Evolutionary conservation across 2,113 vertebrate genomes (phyloP).

Genomic region (Bostrychus sinensis): DNA sequence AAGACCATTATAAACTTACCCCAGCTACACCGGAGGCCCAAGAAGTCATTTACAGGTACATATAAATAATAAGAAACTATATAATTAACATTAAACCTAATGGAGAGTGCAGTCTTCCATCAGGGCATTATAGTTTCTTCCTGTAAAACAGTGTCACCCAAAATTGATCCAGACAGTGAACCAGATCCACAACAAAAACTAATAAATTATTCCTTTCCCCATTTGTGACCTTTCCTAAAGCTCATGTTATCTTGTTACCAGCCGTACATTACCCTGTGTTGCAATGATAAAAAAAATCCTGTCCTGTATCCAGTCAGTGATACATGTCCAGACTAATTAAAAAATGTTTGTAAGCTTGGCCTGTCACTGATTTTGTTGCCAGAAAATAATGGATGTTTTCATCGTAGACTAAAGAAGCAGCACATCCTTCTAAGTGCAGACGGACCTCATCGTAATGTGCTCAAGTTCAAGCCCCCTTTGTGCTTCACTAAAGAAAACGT

Average conservation of each 20-base stretch:
- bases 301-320: too few species aligned
- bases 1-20: constrained; percentile 82
- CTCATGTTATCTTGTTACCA: too few species aligned
- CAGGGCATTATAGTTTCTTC: too few species aligned
- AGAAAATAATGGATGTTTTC: background rate
- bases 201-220: too few species aligned
- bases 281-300: too few species aligned
- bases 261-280: too few species aligned
- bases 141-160: too few species aligned
- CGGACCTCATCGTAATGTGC: constrained; percentile 91
- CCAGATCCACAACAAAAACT: too few species aligned
- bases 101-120: too few species aligned
- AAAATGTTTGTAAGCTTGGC: background rate
- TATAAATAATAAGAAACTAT: background rate
- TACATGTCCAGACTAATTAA: background rate
- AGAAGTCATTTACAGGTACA: constrained; percentile 91
- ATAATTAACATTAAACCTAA: background rate
- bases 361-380: background rate
- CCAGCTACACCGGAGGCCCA: constrained; percentile 95
- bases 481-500: constrained; percentile 91
- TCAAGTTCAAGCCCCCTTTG: constrained; percentile 97
- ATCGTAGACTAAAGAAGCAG: constrained; percentile 87
- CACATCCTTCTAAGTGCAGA: constrained; percentile 91
- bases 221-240: too few species aligned
- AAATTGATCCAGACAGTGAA: too few species aligned